A percentile compares a stretch with the other conserved stretches of the same genome.
These are phyloP conservation scores for Polyergus mexicanus DNA, from an alignment of 1,140 invertebrate species.

Conservation along the genomic window DNA sequence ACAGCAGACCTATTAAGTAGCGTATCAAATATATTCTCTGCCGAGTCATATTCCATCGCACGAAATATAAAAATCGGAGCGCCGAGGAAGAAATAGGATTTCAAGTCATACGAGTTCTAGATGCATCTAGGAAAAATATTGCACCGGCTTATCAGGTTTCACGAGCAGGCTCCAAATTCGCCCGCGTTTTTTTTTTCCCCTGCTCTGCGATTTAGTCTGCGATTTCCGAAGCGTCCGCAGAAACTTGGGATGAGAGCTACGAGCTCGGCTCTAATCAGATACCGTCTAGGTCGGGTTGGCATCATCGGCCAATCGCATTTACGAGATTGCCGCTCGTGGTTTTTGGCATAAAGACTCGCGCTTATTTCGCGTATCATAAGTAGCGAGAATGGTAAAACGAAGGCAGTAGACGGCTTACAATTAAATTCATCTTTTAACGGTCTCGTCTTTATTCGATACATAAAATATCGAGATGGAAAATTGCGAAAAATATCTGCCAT, in stretches of 20 bases:
- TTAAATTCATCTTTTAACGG: slow-evolving; percentile 9
- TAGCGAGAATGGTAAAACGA: slow-evolving; percentile 1
- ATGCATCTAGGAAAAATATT: slow-evolving; percentile 58
- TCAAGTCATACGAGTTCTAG: slow-evolving; percentile 30
- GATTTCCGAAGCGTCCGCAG: slow-evolving; percentile 65
- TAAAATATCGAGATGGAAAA: slow-evolving; percentile 21
- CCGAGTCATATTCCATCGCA: slow-evolving; percentile 30
- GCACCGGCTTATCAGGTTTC: slow-evolving; percentile 48
- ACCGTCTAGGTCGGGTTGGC: slow-evolving; percentile 65
- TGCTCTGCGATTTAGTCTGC: slow-evolving; percentile 54
- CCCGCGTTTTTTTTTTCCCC: slow-evolving; percentile 55
- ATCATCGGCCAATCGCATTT: slow-evolving; percentile 72
- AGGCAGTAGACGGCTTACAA: neutral
- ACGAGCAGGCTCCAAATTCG: slow-evolving; percentile 43
- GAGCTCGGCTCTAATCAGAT: slow-evolving; percentile 69
- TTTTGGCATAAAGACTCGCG: slow-evolving; percentile 53
- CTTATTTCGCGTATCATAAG: slow-evolving; percentile 47
- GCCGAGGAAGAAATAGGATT: slow-evolving; percentile 44
- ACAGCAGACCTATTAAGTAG: slow-evolving; percentile 37
- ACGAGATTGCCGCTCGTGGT: slow-evolving; percentile 56
- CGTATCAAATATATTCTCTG: slow-evolving; percentile 14
- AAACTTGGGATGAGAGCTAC: slow-evolving; percentile 58
- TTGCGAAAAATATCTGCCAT: neutral
- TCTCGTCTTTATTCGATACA: slow-evolving; percentile 14
- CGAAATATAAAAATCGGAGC: slow-evolving; percentile 52